These are phyloP conservation scores for Aphidius ervi DNA, from an alignment of 1,140 invertebrate genomes.

Conservation along the genomic window DNA sequence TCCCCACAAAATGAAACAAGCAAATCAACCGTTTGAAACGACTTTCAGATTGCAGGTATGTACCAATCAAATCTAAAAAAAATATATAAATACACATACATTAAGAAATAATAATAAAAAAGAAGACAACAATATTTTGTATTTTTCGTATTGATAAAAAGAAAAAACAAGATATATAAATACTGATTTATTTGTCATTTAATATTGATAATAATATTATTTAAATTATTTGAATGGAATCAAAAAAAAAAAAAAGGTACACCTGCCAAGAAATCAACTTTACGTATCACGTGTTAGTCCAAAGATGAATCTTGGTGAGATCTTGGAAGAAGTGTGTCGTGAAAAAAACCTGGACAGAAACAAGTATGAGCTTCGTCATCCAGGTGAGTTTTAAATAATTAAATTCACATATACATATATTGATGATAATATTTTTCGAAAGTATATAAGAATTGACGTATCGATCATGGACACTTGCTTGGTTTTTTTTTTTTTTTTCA, in stretches of 20 bases:
- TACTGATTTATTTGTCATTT: no score
- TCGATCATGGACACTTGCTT: no score
- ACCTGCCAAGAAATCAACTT: conserved; percentile 78
- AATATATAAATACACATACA: neutral
- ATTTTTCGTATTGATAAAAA: neutral
- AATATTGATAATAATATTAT: neutral
- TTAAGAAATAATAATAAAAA: neutral
- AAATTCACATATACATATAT: neutral
- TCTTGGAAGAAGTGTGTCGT: conserved; percentile 70
- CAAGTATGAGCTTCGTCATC: conserved; percentile 76
- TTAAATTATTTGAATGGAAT: neutral
- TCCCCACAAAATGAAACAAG: conserved; percentile 45
- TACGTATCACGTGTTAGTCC: conserved; percentile 71
- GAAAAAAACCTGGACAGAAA: conserved; percentile 73
- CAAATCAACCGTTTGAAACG: conserved; percentile 67
- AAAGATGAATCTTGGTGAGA: conserved; percentile 62
- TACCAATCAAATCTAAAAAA: conserved; percentile 15
- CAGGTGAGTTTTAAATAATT: conserved; percentile 53
- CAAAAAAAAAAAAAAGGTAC: conserved; percentile 53
- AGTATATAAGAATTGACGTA: no score
- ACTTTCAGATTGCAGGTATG: conserved; percentile 67
- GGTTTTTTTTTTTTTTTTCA: no score
- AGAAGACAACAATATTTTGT: neutral
- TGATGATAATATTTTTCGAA: no score
- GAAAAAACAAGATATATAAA: neutral